A percentile compares a stretch with the other conserved stretches of the same genome.
These are phyloP conservation scores for Synergus umbraculus DNA, from an alignment of 2,888 invertebrate species.

Conservation along the genomic window DNA sequence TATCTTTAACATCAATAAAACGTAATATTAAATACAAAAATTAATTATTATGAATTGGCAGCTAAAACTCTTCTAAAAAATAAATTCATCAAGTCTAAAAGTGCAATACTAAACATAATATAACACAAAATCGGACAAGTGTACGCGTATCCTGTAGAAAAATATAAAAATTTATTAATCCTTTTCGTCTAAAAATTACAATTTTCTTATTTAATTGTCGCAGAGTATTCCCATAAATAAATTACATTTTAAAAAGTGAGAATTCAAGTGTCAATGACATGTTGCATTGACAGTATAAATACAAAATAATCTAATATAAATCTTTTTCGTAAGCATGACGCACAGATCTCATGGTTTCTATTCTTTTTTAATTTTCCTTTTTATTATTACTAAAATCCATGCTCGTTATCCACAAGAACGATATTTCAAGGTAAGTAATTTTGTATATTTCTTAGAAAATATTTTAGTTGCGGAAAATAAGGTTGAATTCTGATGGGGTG, in stretches of 20 bases:
- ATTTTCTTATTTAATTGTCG: background rate
- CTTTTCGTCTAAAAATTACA: background rate
- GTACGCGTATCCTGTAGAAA: background rate
- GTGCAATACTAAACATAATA: background rate
- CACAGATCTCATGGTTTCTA: background rate
- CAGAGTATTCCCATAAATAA: background rate
- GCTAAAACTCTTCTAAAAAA: background rate
- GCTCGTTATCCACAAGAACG: background rate
- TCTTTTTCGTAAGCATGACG: background rate
- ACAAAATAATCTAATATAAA: background rate
- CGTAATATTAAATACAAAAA: constrained; percentile 17
- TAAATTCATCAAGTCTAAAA: background rate
- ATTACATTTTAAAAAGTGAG: background rate
- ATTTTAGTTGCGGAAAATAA: background rate
- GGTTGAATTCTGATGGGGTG: constrained; percentile 16
- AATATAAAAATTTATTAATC: background rate
- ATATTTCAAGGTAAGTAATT: constrained; percentile 8
- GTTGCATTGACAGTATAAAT: background rate
- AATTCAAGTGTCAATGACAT: background rate
- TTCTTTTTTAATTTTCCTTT: constrained; percentile 25
- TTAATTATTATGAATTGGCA: background rate
- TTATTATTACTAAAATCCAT: constrained; percentile 9
- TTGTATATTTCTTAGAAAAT: background rate
- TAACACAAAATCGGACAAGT: background rate
- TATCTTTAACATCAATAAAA: constrained; percentile 28